Percentiles rank a stretch among this genome's conserved stretches.
Evolutionary conservation across 2,113 vertebrate species (phyloP).

Genomic region (Catharus bicknelli): DNA sequence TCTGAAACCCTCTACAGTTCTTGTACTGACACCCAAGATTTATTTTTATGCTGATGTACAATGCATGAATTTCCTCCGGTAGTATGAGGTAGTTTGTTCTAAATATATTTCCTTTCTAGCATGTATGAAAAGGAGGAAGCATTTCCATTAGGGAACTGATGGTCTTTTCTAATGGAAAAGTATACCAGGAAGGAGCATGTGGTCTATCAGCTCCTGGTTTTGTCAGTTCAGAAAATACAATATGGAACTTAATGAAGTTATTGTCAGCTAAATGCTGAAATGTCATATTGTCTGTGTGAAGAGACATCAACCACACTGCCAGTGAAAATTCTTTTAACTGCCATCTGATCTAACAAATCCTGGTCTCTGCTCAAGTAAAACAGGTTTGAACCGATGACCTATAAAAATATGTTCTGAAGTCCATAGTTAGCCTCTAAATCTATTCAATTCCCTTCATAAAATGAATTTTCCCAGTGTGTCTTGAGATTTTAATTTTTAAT

Average conservation of each 20-base stretch:
- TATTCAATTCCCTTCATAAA: not conserved
- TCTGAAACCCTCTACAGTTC: not conserved
- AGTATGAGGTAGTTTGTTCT: not conserved
- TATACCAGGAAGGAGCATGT: not conserved
- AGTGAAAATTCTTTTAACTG: not conserved
- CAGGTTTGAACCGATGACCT: slow-evolving; percentile 19
- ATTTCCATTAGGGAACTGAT: not conserved
- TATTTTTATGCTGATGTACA: slow-evolving; percentile 7
- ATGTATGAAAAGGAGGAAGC: not conserved
- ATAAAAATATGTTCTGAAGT: slow-evolving; percentile 15
- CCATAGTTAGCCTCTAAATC: not conserved
- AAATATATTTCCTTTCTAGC: not conserved
- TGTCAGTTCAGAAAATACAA: slow-evolving; percentile 24
- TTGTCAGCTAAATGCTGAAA: slow-evolving; percentile 35
- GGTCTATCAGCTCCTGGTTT: not conserved
- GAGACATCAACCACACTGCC: not conserved
- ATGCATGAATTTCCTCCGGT: not conserved
- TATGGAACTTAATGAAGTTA: not conserved
- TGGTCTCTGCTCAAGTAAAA: slow-evolving; percentile 27
- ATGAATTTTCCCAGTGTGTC: not conserved
- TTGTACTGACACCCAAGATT: not conserved
- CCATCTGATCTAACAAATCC: slow-evolving; percentile 35
- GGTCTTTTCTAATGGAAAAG: not conserved
- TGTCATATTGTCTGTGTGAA: slow-evolving; percentile 29
- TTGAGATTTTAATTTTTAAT: not conserved